Conservation (phyloP, 2,113 vertebrate genomes). For the Oplegnathus fasciatus region DNA sequence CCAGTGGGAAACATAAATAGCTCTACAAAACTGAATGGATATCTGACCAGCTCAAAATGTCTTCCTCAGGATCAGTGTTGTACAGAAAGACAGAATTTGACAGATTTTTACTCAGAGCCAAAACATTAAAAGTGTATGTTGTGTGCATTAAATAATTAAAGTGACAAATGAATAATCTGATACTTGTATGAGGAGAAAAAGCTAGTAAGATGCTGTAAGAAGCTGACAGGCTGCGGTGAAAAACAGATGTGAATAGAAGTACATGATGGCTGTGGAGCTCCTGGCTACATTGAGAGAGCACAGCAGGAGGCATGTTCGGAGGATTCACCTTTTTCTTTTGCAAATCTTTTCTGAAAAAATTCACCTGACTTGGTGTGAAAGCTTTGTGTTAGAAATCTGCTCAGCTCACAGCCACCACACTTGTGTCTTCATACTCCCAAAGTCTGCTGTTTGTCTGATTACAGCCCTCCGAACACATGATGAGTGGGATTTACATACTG, state of each 20-base stretch:
- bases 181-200: neutral
- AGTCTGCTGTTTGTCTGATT: conserved; percentile 6
- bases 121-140: neutral
- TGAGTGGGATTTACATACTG: neutral
- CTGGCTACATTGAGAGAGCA: conserved; percentile 29
- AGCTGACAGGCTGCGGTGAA: neutral
- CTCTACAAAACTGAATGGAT: neutral
- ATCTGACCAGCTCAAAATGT: too few species aligned
- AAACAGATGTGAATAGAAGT: conserved; percentile 17
- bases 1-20: neutral
- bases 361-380: conserved; percentile 13
- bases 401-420: neutral
- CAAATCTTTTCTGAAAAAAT: conserved; percentile 8
- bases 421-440: neutral
- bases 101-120: neutral
- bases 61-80: too few species aligned
- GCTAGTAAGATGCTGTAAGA: neutral
- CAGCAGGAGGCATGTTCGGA: conserved; percentile 29
- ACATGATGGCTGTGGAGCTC: neutral
- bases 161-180: neutral
- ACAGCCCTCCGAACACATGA: neutral
- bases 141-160: neutral
- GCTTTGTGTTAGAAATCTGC: conserved; percentile 7
- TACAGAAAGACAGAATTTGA: neutral
- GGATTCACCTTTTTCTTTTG: conserved; percentile 14